Percentiles rank a stretch among this genome's conserved stretches.
These are phyloP conservation scores for Drosophila neoperkinsi DNA, from an alignment of 2,888 invertebrate genomes.

Conservation along the genomic window DNA sequence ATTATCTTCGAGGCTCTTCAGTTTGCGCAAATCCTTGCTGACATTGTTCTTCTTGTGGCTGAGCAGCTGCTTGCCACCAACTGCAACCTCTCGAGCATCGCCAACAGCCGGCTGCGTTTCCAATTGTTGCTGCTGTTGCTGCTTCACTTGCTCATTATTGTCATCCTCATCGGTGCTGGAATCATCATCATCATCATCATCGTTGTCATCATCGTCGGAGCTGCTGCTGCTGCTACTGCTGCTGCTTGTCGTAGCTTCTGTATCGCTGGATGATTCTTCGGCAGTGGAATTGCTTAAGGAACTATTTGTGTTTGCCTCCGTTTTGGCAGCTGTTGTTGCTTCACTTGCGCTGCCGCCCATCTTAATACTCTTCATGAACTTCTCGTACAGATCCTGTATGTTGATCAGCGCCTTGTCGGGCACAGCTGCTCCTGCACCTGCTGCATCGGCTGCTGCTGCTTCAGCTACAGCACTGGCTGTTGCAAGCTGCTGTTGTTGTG, in stretches of 20 bases:
- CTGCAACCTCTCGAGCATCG: slow-evolving; percentile 30
- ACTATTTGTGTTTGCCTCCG: slow-evolving; percentile 41
- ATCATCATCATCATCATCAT: slow-evolving; percentile 25
- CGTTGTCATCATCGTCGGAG: slow-evolving; percentile 39
- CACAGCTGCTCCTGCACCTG: background rate
- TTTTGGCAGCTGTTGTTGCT: slow-evolving; percentile 7
- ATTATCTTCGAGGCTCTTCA: slow-evolving; percentile 82
- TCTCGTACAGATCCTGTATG: slow-evolving; percentile 83
- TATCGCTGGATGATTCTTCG: slow-evolving; percentile 63
- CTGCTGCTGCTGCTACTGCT: slow-evolving; percentile 56
- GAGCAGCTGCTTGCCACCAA: slow-evolving; percentile 33
- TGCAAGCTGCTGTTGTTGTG: background rate
- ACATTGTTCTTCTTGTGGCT: slow-evolving; percentile 71
- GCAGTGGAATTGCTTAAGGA: slow-evolving; percentile 64
- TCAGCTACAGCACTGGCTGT: slow-evolving; percentile 6
- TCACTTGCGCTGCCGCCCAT: slow-evolving; percentile 51
- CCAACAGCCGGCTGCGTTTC: slow-evolving; percentile 13
- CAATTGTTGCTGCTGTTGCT: slow-evolving; percentile 23
- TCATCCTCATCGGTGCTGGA: slow-evolving; percentile 44
- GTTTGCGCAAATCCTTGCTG: slow-evolving; percentile 81
- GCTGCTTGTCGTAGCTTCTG: slow-evolving; percentile 50
- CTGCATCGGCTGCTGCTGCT: background rate
- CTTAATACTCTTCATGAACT: slow-evolving; percentile 84
- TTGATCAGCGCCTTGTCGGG: slow-evolving; percentile 60
- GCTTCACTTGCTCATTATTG: slow-evolving; percentile 3